A percentile compares a stretch with the other conserved stretches of the same genome.
Conservation (phyloP, 2,888 invertebrate species). For the Athalia cordata region DNA sequence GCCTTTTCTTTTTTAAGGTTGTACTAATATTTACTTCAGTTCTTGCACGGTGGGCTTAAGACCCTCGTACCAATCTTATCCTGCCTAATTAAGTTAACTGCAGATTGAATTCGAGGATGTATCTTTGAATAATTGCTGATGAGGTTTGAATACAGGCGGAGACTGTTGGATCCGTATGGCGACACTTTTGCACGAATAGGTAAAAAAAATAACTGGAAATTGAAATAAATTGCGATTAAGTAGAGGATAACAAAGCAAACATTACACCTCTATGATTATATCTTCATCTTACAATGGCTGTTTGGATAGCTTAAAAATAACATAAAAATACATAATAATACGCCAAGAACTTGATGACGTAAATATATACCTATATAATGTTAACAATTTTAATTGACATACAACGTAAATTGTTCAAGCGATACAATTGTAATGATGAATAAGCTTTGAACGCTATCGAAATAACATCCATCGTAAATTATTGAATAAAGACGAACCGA, state of each 20-base stretch:
- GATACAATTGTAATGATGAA: conserved; percentile 22
- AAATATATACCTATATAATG: conserved; percentile 25
- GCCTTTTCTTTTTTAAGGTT: conserved; percentile 11
- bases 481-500: conserved; percentile 19
- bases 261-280: not conserved
- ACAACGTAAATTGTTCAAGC: conserved; percentile 23
- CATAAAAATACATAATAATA: conserved; percentile 23
- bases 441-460: conserved; percentile 6
- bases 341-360: conserved; percentile 16
- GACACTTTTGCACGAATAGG: not conserved
- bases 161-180: not conserved
- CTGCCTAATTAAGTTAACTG: conserved; percentile 17
- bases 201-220: conserved; percentile 1
- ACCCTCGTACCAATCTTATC: conserved; percentile 24
- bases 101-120: conserved; percentile 22
- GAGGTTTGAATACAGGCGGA: not conserved
- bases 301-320: not conserved
- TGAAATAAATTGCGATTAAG: not conserved
- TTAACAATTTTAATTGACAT: conserved; percentile 13
- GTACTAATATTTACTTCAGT: conserved; percentile 31
- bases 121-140: conserved; percentile 4
- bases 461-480: conserved; percentile 22
- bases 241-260: conserved; percentile 24
- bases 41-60: conserved; percentile 18
- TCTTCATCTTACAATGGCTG: not conserved